Base-by-base conservation (phyloP, 2,797 vertebrate genomes). In the Lacerta agilis region DNA sequence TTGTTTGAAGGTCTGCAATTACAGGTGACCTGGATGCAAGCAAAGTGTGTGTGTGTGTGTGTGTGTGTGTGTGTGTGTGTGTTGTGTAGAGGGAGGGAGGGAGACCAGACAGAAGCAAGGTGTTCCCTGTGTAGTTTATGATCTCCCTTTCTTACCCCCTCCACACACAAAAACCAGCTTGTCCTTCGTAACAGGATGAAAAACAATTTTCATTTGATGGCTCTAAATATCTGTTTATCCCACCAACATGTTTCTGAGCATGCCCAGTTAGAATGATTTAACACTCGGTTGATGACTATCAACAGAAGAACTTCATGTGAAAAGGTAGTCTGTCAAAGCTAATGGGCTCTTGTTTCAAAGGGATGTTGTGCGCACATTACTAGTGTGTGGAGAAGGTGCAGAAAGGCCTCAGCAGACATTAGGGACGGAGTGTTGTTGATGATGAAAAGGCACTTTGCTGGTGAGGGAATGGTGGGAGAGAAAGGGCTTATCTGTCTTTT, bases 401-500 rank as follows among this genome's bases (percentile, higher is more conserved):
- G 97, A 97, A 96, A 97, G 96, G 96, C 96, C 96, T 96, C 88
- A 89, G 96, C 95, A 96, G 96, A 96, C 97, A 97, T 97, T 97
- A 97, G 97, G 95, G 96, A 97, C 97, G 97, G 96, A 97, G 96
- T 97, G 96, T 96, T 96, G 96, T 95, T 97, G 97, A 97, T 97
- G 97, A 97, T 97, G 97, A 97, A 97, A 97, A 97, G 96, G 97
- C 96, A 97, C 97, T 97, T 97, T 96, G 96, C 96, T 93, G 92
- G 96, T 96, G 96, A 96, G 97, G 95, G 96, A 97, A 97, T 92
- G 95, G 95, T 96, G 95, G 96, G 95, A 97, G 96, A 96, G 95
- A 96, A 95, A 96, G 97, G 96, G 95, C 95, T 95, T 97, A 97
- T 97, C 97, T 97, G 97, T 97, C 97, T 97, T 97, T 97, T 97